phyloP scores from a whole-genome alignment of 2,888 invertebrate genomes.

The Didymodactylos carnosus region DNA sequence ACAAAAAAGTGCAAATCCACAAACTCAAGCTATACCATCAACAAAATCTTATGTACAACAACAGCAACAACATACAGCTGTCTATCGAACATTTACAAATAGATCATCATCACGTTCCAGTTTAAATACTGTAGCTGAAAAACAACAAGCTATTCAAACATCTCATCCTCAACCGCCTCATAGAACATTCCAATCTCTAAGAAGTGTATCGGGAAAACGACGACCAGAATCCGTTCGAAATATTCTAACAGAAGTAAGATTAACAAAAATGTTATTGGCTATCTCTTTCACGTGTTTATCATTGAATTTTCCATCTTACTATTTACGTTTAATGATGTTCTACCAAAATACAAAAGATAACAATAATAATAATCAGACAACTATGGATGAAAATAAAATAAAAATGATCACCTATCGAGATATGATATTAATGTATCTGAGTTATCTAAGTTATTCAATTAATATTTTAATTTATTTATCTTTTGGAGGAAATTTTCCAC shows the following conservation, averaged over 20 bases:
- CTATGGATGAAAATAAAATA: not conserved
- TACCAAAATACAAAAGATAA: not conserved
- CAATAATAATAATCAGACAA: not conserved
- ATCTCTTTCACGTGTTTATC: not conserved
- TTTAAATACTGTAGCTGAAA: not conserved
- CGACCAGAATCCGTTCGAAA: not conserved
- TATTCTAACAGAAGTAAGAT: not conserved
- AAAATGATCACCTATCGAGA: not conserved
- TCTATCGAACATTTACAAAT: not conserved
- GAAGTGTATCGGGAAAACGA: not conserved
- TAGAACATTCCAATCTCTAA: not conserved
- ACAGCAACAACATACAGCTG: not conserved
- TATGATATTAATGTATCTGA: not conserved
- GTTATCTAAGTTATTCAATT: not conserved
- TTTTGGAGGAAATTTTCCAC: not conserved
- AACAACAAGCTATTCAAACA: not conserved
- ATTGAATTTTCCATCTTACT: not conserved
- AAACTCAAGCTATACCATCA: too few species aligned
- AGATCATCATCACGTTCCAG: not conserved
- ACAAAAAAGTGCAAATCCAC: not conserved
- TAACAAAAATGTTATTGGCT: not conserved
- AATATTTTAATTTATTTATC: not conserved
- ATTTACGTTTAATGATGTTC: not conserved
- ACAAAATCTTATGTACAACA: too few species aligned
- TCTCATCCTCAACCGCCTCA: too few species aligned